Base-by-base conservation (phyloP, 2,113 vertebrate species). In the Neolamprologus caudopunctatus region DNA sequence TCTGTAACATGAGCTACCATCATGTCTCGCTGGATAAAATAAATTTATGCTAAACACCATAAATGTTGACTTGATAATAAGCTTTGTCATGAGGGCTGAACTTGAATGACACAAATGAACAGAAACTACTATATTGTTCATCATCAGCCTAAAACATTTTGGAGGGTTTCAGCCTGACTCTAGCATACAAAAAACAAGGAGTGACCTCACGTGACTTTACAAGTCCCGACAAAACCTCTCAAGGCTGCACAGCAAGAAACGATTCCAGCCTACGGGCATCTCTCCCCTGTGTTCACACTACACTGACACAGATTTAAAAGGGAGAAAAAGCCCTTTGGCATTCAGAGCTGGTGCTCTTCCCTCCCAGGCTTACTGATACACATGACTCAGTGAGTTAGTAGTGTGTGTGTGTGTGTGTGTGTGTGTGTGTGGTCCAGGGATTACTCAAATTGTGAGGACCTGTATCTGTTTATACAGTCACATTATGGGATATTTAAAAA, bases 191-290 rank as follows among this genome's bases (percentile, higher is more conserved):
- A 78, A 78, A 50, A 78, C 40, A 75, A 57, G 16, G 9, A 68
- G 68, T 91, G 85, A 91, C 75, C 87, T 93, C 87, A 88, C 24
- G 53, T 83, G 87, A 90, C 91, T 88, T 90, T 71, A 85, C 87
- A 91, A 84, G 85, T 84, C 75, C 80, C 54, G 79, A 92, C 92
- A 78, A 93, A 91, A 87, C 84, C 51, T 47, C 51, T 11, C 68
- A 71, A 86, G 24, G 11, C 51, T 55, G 47, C 83, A 14, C 11
- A 88, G 40, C 71, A 55, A 40, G 42, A 89, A 87, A 90, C 61
- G 7, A 10, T 75, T 86, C 21, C 90, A 66, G 88, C 91, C 92
- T 83, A 8, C 7, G 35, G 89, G 55, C 50, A 78, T 1, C 87
- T 61, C 88, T 63, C 55, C 50, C 61, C 78, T 80, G 78, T 82